phyloP scores from a whole-genome alignment of 2,888 invertebrate genomes.

The Amitus sp. region DNA sequence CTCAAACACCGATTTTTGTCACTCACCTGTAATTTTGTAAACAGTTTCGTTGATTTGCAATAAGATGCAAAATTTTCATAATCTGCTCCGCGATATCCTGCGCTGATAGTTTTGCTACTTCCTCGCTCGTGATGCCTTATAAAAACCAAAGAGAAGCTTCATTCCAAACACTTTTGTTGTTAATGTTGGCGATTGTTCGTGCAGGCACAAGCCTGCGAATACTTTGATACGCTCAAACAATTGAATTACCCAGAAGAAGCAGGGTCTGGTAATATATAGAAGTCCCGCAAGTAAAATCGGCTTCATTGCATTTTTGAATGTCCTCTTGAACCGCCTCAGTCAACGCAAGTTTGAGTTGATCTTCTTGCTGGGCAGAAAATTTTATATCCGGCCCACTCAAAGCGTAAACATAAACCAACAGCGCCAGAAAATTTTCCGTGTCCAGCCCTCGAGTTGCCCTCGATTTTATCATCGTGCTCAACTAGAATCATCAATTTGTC shows the following conservation, averaged over 20 bases:
- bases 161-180: background rate
- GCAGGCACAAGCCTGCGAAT: too few species aligned
- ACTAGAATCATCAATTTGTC: constrained; percentile 61
- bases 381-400: constrained; percentile 70
- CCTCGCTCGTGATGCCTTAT: constrained; percentile 48
- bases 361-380: constrained; percentile 69
- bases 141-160: too few species aligned
- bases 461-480: constrained; percentile 70
- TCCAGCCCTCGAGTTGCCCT: constrained; percentile 68
- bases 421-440: constrained; percentile 70
- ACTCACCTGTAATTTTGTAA: constrained; percentile 65
- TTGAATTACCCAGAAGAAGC: constrained; percentile 51
- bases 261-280: constrained; percentile 57
- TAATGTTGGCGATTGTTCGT: too few species aligned
- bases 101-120: constrained; percentile 54
- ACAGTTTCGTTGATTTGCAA: constrained; percentile 61
- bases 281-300: constrained; percentile 43
- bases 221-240: too few species aligned
- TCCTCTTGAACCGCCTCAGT: constrained; percentile 72
- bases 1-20: constrained; percentile 5
- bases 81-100: constrained; percentile 57
- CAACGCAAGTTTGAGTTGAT: constrained; percentile 66
- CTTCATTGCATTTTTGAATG: constrained; percentile 59
- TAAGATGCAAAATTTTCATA: constrained; percentile 59
- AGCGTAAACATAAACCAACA: constrained; percentile 73